These are phyloP conservation scores for Diadumene lineata DNA, from an alignment of 92 coral and sea anemone species.

Conservation along the genomic window DNA sequence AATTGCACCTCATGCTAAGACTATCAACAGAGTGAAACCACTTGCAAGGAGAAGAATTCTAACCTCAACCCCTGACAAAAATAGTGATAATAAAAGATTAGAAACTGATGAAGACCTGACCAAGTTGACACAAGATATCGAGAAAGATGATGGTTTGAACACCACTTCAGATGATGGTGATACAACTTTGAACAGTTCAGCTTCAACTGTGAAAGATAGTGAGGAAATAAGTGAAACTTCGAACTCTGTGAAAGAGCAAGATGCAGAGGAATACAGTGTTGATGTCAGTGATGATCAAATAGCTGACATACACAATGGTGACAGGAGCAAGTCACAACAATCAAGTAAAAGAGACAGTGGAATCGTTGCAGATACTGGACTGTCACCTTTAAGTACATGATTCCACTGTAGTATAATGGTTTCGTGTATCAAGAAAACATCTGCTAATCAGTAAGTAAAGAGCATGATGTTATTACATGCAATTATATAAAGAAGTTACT, in stretches of 20 bases:
- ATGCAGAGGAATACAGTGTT: not conserved
- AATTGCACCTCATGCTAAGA: constrained; percentile 53
- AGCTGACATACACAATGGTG: no score
- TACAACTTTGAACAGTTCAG: not conserved
- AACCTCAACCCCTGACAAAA: constrained; percentile 56
- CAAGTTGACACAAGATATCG: not conserved
- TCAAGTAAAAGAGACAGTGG: constrained; percentile 42
- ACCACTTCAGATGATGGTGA: not conserved
- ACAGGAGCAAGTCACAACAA: not conserved
- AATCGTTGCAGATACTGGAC: constrained; percentile 20
- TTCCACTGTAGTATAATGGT: no score
- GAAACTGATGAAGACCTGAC: not conserved
- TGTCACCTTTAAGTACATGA: constrained; percentile 7
- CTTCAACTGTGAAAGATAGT: not conserved
- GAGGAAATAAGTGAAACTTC: not conserved
- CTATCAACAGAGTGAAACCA: constrained; percentile 35
- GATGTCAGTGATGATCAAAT: not conserved
- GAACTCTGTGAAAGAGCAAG: not conserved
- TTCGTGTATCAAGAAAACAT: no score
- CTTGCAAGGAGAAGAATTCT: constrained; percentile 24
- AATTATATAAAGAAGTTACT: no score
- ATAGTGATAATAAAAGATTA: not conserved
- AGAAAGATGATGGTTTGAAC: not conserved
- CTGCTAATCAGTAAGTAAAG: no score
- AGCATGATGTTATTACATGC: no score